These are phyloP conservation scores for Heliconius eleuchia DNA, from an alignment of 1,140 invertebrate genomes.

Conservation along the genomic window DNA sequence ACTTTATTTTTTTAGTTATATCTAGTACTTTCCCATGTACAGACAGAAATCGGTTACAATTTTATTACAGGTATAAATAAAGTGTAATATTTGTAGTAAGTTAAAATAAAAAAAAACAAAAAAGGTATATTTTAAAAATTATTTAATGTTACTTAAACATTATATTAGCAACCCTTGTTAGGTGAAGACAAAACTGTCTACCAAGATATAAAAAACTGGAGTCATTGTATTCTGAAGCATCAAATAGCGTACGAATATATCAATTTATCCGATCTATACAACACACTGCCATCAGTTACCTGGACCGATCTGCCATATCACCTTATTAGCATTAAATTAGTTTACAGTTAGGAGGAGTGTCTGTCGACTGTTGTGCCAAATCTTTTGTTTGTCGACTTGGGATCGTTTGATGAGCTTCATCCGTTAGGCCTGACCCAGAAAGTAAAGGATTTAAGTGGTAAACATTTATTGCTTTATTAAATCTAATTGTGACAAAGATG, in stretches of 20 bases:
- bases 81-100: too few relatives aligned
- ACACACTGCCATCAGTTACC: slow-evolving; percentile 30
- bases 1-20: slow-evolving; percentile 24
- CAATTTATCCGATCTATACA: slow-evolving; percentile 11
- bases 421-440: slow-evolving; percentile 45
- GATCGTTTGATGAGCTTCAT: slow-evolving; percentile 54
- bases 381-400: slow-evolving; percentile 53
- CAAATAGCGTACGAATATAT: neutral
- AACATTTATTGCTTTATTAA: slow-evolving; percentile 35
- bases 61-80: too few relatives aligned
- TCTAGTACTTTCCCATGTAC: too few relatives aligned
- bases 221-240: neutral
- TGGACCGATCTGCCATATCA: slow-evolving; percentile 13
- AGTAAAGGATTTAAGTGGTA: slow-evolving; percentile 32
- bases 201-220: neutral
- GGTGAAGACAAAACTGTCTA: neutral
- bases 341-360: slow-evolving; percentile 41
- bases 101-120: too few relatives aligned
- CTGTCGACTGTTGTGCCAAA: slow-evolving; percentile 45
- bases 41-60: too few relatives aligned
- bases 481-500: slow-evolving; percentile 16
- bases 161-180: neutral
- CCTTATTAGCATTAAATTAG: slow-evolving; percentile 38
- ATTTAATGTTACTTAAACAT: too few relatives aligned
- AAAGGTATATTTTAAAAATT: too few relatives aligned